Conservation (phyloP, 2,113 vertebrate genomes). For the Catharus minimus region DNA sequence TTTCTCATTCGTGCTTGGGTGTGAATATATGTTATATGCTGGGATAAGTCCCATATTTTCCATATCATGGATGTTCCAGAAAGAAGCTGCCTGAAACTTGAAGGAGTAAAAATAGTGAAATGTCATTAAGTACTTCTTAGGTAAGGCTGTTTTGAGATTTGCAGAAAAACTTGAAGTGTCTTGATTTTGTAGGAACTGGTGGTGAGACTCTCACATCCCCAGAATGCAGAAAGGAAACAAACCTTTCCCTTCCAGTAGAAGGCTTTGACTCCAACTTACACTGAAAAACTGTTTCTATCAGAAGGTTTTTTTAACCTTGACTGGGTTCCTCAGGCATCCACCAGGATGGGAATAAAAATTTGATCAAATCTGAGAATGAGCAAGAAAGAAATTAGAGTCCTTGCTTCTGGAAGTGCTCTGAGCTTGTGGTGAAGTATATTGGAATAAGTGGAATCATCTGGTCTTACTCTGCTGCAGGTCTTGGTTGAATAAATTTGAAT, state of each 20-base stretch:
- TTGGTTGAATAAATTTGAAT: neutral
- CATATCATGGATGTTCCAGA: neutral
- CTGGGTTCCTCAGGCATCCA: neutral
- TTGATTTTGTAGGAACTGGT: neutral
- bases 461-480: neutral
- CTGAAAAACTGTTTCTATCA: neutral
- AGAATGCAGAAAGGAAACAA: neutral
- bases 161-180: neutral
- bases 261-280: neutral
- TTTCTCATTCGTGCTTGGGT: neutral
- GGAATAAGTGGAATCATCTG: neutral
- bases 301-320: neutral
- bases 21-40: neutral
- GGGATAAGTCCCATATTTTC: neutral
- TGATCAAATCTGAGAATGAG: neutral
- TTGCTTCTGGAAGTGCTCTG: neutral
- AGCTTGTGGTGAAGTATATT: neutral
- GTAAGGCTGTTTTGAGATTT: neutral
- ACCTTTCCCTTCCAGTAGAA: neutral
- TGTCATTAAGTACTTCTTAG: neutral
- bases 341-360: neutral
- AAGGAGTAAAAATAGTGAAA: neutral
- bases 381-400: neutral
- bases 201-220: neutral
- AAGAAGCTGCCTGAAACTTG: neutral